Percentiles rank a stretch among this genome's conserved stretches.
Evolutionary conservation across 1,140 invertebrate genomes (phyloP).

Genomic region (Drosophila navojoa): DNA sequence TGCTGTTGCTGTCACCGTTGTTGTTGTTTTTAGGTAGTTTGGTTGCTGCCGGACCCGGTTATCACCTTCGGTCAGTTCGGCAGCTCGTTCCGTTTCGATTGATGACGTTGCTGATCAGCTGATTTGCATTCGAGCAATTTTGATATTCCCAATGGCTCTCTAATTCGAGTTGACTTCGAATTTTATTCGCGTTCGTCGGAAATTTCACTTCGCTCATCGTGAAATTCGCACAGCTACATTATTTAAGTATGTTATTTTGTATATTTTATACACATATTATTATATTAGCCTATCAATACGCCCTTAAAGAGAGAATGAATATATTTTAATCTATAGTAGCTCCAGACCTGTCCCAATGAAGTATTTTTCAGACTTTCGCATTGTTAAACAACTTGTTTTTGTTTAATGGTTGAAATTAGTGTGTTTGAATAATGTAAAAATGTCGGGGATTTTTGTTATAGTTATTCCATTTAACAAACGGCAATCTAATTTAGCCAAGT

Average conservation of each 20-base stretch:
- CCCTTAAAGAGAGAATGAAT: not conserved
- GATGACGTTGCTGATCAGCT: conserved; percentile 69
- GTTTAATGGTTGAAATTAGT: not conserved
- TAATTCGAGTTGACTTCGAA: not conserved
- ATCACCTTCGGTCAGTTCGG: conserved; percentile 46
- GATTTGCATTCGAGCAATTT: conserved; percentile 28
- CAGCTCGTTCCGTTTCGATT: conserved; percentile 53
- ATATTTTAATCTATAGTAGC: not conserved
- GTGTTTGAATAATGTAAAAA: not conserved
- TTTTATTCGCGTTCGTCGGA: not conserved
- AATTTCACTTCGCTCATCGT: not conserved
- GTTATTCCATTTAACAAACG: not conserved
- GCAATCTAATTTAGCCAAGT: not conserved
- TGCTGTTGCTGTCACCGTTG: not conserved
- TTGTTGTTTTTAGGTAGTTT: conserved; percentile 33
- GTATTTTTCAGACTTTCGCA: not conserved
- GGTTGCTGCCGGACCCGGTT: conserved; percentile 38
- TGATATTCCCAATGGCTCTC: conserved; percentile 6
- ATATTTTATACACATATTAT: not conserved
- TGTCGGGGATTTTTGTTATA: not conserved
- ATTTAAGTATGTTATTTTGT: not conserved
- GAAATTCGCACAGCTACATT: not conserved
- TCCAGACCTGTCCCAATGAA: not conserved
- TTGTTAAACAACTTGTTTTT: not conserved
- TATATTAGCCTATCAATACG: not conserved